phyloP scores from a whole-genome alignment of 2,113 vertebrate species.

The Hypanus sabinus region DNA sequence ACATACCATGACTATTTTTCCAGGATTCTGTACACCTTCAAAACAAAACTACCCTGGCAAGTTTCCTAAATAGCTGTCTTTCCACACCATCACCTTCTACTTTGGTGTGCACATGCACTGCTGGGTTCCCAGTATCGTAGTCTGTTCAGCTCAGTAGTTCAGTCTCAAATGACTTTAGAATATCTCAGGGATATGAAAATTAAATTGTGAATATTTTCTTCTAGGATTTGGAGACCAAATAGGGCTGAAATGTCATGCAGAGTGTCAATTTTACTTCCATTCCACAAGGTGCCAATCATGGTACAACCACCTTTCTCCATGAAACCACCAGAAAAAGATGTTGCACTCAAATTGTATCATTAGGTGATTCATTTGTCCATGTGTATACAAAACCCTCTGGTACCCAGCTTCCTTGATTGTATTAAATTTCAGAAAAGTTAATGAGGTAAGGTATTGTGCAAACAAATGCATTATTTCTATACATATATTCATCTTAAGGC shows the following conservation, averaged over 20 bases:
- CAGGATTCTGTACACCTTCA: background rate
- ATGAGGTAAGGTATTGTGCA: background rate
- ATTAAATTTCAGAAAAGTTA: background rate
- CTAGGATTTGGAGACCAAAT: background rate
- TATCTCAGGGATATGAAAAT: background rate
- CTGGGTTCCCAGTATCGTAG: background rate
- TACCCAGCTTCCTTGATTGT: background rate
- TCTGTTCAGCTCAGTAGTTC: background rate
- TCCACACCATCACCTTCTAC: background rate
- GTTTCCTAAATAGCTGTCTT: background rate
- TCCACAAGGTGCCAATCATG: background rate
- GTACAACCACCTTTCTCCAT: background rate
- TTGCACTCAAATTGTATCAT: too few relatives aligned
- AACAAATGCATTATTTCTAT: background rate
- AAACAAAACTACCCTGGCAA: background rate
- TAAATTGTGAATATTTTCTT: background rate
- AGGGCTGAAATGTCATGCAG: background rate
- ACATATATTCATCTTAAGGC: background rate
- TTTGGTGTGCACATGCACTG: background rate
- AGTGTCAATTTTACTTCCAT: background rate
- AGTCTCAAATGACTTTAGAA: background rate
- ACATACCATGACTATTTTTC: background rate
- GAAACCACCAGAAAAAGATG: too few relatives aligned
- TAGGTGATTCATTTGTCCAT: too few relatives aligned
- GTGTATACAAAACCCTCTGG: too few relatives aligned